Conservation (phyloP, 2,113 vertebrate genomes). For the Pionites leucogaster region DNA sequence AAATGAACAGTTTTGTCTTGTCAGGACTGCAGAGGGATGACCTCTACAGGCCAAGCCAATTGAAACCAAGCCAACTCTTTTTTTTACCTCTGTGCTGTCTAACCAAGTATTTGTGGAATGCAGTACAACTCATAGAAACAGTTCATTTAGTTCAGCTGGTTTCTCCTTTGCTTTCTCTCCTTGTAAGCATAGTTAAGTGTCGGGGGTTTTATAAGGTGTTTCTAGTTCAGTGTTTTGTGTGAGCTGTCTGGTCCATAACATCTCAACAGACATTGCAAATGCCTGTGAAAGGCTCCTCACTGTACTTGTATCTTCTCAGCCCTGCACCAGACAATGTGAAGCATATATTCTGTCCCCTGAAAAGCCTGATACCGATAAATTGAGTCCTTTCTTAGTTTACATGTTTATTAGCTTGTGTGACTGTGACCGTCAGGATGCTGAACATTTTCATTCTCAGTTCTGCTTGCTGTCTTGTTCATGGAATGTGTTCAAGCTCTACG, state of each 20-base stretch:
- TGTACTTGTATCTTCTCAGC: not conserved
- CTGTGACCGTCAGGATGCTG: not conserved
- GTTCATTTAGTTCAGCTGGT: not conserved
- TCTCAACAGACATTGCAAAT: not conserved
- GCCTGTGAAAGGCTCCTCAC: not conserved
- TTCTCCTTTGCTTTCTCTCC: not conserved
- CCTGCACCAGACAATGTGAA: not conserved
- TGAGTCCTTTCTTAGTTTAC: not conserved
- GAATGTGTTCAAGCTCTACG: not conserved
- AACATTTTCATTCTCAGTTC: not conserved
- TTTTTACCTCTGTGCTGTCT: not conserved
- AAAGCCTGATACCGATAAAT: not conserved
- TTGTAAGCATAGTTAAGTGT: not conserved
- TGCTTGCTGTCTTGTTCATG: not conserved
- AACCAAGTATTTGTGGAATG: not conserved
- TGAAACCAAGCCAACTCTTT: not conserved
- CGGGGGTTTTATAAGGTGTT: not conserved
- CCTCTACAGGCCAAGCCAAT: not conserved
- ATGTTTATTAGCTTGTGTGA: not conserved
- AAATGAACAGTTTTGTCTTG: not conserved
- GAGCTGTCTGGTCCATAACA: not conserved
- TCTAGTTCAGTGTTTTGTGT: not conserved
- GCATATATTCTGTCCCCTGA: not conserved
- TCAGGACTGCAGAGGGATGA: not conserved
- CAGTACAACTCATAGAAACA: not conserved